These are phyloP conservation scores for Drosophila ananassae DNA, from an alignment of 1,140 invertebrate species.

Conservation along the genomic window DNA sequence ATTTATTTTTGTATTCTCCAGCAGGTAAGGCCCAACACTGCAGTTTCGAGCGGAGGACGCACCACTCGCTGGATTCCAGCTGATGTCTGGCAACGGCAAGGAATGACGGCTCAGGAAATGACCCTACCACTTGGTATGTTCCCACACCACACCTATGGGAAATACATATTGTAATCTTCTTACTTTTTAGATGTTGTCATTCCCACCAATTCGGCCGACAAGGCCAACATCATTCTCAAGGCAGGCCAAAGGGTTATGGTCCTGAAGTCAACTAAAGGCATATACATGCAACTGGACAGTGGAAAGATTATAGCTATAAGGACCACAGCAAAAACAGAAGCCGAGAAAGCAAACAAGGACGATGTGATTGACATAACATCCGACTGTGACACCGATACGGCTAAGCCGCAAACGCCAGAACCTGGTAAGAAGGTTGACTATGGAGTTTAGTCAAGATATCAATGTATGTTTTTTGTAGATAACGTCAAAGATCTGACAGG, in stretches of 20 bases:
- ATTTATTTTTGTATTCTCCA: conserved; percentile 56
- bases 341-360: conserved; percentile 61
- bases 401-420: conserved; percentile 61
- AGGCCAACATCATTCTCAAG: conserved; percentile 93
- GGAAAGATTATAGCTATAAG: conserved; percentile 98
- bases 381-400: conserved; percentile 65
- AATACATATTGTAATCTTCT: not conserved
- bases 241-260: conserved; percentile 97
- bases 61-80: conserved; percentile 91
- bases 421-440: conserved; percentile 31
- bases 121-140: conserved; percentile 91
- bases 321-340: conserved; percentile 70
- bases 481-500: conserved; percentile 40
- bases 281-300: conserved; percentile 97
- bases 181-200: conserved; percentile 92
- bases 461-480: conserved; percentile 24
- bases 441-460: not conserved
- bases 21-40: conserved; percentile 84
- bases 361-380: conserved; percentile 80
- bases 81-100: conserved; percentile 94
- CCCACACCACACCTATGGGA: not conserved
- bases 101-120: conserved; percentile 97
- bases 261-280: conserved; percentile 96
- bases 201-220: conserved; percentile 94
- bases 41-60: conserved; percentile 77